Evolutionary conservation across 2,797 vertebrate species (phyloP).

Genomic region (Catamblyrhynchus diadema): DNA sequence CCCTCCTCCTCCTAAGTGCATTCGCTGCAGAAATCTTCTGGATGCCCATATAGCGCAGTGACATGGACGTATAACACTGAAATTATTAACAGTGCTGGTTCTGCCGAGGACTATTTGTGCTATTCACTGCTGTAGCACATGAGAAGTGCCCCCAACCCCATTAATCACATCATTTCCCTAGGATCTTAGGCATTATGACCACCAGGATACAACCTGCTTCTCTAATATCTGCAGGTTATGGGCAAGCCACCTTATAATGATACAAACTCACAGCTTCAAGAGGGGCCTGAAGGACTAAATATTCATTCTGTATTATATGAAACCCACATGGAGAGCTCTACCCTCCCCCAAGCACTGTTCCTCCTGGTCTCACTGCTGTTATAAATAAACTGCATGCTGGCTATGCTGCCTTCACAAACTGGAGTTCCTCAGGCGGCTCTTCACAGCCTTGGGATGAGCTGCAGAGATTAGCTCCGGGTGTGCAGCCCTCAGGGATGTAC

Average conservation of each 20-base stretch:
- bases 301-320: neutral
- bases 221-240: neutral
- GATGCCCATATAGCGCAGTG: neutral
- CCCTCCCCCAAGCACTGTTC: neutral
- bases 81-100: neutral
- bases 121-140: neutral
- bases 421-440: neutral
- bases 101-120: neutral
- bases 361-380: neutral
- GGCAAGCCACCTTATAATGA: neutral
- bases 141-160: neutral
- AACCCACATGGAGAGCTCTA: neutral
- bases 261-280: neutral
- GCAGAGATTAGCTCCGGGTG: neutral
- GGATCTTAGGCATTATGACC: neutral
- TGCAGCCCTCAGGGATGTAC: neutral
- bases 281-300: neutral
- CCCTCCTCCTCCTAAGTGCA: neutral
- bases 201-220: neutral
- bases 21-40: neutral
- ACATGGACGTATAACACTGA: neutral
- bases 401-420: neutral
- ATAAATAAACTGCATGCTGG: neutral
- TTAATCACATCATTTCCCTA: neutral
- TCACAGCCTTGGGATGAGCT: slow-evolving; percentile 10